Evolutionary conservation across 2,113 vertebrate genomes (phyloP).

Genomic region (Pseudonaja textilis): DNA sequence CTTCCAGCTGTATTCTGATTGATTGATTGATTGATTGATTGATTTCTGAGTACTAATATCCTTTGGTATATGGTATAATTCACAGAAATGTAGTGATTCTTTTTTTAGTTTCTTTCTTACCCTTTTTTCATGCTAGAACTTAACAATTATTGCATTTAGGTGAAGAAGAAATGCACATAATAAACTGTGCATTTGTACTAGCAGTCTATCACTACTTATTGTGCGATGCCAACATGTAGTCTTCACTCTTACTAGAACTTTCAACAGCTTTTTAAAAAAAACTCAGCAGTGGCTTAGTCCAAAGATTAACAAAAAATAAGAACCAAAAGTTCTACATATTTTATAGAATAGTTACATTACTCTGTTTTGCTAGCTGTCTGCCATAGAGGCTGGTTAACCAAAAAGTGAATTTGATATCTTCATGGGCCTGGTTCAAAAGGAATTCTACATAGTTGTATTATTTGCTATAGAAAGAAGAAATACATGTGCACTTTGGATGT

Average conservation of each 20-base stretch:
- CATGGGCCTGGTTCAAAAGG: not conserved
- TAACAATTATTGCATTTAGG: not conserved
- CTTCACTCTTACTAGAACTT: not conserved
- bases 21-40: not conserved
- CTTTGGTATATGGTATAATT: not conserved
- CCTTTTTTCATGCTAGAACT: not conserved
- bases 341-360: not conserved
- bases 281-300: not conserved
- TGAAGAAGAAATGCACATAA: not conserved
- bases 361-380: not conserved
- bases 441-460: not conserved
- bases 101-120: not conserved
- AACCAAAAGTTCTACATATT: not conserved
- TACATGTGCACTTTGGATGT: not conserved
- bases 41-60: not conserved
- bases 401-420: not conserved
- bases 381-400: not conserved
- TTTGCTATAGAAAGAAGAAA: not conserved
- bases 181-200: not conserved
- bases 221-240: not conserved
- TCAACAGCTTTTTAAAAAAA: not conserved
- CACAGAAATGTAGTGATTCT: not conserved
- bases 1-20: not conserved
- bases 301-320: not conserved
- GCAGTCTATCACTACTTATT: not conserved